These are phyloP conservation scores for Malurus splendens DNA, from an alignment of 2,797 vertebrate species.

Conservation along the genomic window DNA sequence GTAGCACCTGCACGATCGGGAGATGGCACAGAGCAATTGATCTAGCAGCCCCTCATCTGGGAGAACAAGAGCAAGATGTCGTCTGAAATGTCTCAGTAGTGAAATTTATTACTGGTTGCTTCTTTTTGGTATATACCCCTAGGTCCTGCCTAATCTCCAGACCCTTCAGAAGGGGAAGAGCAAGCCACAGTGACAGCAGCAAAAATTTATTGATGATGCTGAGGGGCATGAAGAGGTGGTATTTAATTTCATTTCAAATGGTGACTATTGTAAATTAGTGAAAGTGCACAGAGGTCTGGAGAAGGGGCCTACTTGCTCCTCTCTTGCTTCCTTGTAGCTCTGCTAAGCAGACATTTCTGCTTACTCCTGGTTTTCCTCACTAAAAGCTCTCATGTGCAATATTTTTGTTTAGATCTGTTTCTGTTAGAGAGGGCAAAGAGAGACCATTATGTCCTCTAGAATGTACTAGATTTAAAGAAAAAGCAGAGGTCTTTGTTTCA, in stretches of 20 bases:
- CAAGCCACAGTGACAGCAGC: background rate
- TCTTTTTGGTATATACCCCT: background rate
- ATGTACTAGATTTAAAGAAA: background rate
- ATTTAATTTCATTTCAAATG: background rate
- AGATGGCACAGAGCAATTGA: background rate
- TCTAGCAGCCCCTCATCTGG: background rate
- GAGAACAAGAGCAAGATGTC: background rate
- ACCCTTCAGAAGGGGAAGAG: background rate
- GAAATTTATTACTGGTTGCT: background rate
- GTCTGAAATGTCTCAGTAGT: background rate
- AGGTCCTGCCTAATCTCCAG: background rate
- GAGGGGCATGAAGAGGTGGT: background rate
- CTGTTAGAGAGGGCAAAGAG: background rate
- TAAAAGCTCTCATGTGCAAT: background rate
- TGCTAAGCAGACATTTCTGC: background rate
- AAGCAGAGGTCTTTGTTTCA: background rate
- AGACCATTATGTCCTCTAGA: background rate
- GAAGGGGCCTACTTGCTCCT: background rate
- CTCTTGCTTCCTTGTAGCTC: background rate
- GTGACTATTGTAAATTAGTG: background rate
- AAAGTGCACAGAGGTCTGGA: background rate
- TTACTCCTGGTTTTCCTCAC: background rate
- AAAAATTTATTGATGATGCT: background rate
- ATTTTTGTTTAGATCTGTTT: background rate
- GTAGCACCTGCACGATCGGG: background rate